Evolutionary conservation across 1,140 invertebrate species (phyloP).

Genomic region (Aporrectodea caliginosa): DNA sequence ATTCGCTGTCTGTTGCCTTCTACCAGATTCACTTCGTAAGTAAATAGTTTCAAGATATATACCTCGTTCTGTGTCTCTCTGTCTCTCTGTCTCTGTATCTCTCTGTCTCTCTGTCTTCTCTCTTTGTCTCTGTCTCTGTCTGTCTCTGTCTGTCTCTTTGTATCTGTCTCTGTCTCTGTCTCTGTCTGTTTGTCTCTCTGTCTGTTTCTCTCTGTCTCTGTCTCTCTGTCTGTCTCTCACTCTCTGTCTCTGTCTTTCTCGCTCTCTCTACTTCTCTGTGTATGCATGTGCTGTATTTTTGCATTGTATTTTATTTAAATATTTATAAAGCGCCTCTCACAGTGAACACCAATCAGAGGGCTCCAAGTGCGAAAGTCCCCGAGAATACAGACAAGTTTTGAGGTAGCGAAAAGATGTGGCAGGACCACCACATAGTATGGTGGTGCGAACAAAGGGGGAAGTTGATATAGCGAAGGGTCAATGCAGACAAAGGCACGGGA

Average conservation of each 20-base stretch:
- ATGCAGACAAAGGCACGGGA: too few relatives aligned
- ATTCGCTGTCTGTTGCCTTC: too few relatives aligned
- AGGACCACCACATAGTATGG: neutral
- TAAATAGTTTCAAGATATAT: too few relatives aligned
- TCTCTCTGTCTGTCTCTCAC: neutral
- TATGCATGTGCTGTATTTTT: neutral
- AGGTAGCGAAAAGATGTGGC: neutral
- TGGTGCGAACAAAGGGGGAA: neutral
- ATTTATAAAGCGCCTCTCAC: neutral
- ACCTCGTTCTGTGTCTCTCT: neutral
- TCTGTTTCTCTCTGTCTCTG: neutral
- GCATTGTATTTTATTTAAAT: neutral
- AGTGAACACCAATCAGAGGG: neutral
- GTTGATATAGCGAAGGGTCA: too few relatives aligned
- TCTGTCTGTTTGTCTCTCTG: neutral
- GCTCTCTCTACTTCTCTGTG: neutral
- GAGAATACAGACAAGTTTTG: neutral
- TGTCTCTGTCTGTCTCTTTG: neutral
- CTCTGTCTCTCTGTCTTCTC: neutral
- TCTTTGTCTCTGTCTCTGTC: neutral
- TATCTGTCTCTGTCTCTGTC: neutral
- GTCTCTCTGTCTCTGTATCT: neutral
- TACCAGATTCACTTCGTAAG: too few relatives aligned
- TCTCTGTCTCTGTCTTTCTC: neutral
- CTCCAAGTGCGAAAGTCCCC: neutral